Evolutionary conservation across 2,888 invertebrate genomes (phyloP).

Genomic region (Priapulus caudatus): DNA sequence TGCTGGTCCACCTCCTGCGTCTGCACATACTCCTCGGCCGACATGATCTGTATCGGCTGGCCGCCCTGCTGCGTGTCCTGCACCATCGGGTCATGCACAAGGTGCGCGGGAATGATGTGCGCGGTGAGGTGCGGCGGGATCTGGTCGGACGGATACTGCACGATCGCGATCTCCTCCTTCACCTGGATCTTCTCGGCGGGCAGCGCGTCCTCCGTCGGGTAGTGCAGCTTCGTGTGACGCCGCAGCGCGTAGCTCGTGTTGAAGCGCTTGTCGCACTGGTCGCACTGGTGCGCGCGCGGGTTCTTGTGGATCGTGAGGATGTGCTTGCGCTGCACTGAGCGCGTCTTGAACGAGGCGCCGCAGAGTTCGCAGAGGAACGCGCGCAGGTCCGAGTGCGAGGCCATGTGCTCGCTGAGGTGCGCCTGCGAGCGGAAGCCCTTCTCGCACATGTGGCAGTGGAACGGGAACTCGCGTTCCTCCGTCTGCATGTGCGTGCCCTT

Average conservation of each 20-base stretch:
- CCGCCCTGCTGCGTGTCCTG: no score
- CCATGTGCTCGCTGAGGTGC: slow-evolving; percentile 35
- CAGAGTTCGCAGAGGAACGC: slow-evolving; percentile 44
- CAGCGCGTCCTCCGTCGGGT: no score
- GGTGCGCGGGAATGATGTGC: no score
- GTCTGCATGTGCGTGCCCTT: slow-evolving; percentile 40
- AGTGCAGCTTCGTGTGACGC: slow-evolving; percentile 36
- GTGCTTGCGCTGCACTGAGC: slow-evolving; percentile 39
- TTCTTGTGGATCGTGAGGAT: slow-evolving; percentile 38
- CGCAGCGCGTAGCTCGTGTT: slow-evolving; percentile 39
- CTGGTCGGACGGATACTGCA: no score
- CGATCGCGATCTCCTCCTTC: no score
- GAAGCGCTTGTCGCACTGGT: slow-evolving; percentile 35
- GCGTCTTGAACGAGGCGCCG: slow-evolving; percentile 43
- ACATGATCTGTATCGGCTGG: no score
- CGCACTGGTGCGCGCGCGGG: slow-evolving; percentile 35
- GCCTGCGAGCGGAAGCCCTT: slow-evolving; percentile 38
- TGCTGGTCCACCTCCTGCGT: no score
- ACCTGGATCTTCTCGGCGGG: no score
- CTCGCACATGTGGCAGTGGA: slow-evolving; percentile 31
- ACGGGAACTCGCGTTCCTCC: slow-evolving; percentile 27
- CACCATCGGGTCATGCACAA: no score
- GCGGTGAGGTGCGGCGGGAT: no score
- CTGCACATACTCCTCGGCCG: no score
- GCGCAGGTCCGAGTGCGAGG: slow-evolving; percentile 39